phyloP scores from a whole-genome alignment of 1,140 invertebrate species.

The Meloidogyne hapla region DNA sequence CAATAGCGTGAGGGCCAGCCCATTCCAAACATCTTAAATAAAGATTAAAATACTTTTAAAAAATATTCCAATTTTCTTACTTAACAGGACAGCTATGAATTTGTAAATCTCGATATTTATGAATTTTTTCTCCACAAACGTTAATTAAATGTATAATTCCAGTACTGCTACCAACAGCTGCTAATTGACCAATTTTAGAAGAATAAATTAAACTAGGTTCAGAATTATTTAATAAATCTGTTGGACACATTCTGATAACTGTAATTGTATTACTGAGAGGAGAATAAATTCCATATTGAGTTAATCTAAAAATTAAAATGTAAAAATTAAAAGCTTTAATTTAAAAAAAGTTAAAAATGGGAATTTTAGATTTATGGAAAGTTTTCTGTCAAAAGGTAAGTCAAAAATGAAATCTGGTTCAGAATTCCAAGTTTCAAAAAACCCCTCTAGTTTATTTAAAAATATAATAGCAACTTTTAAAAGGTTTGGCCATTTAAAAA shows the following conservation, averaged over 20 bases:
- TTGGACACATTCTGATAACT: conserved; percentile 48
- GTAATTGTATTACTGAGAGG: conserved; percentile 37
- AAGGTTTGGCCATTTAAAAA: too few species aligned
- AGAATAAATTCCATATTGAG: conserved; percentile 33
- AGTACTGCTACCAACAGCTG: conserved; percentile 40
- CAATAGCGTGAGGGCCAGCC: conserved; percentile 39
- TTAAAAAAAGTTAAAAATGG: conserved; percentile 21
- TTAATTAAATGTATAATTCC: conserved; percentile 47
- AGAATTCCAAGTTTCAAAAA: too few species aligned
- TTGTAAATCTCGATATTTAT: conserved; percentile 35
- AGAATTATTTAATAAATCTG: conserved; percentile 28
- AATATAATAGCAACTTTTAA: too few species aligned
- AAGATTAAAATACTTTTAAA: conserved; percentile 11
- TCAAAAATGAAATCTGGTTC: too few species aligned
- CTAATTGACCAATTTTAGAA: conserved; percentile 34
- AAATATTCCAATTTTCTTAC: not conserved
- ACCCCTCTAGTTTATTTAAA: too few species aligned
- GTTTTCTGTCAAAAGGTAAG: too few species aligned
- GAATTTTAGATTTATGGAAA: conserved; percentile 1
- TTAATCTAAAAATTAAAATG: conserved; percentile 36
- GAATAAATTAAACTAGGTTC: not conserved
- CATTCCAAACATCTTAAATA: conserved; percentile 50
- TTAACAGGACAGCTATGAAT: not conserved
- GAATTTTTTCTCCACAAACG: conserved; percentile 41
- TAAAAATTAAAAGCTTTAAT: conserved; percentile 32